These are phyloP conservation scores for Nasonia giraulti DNA, from an alignment of 1,140 invertebrate species.

Conservation along the genomic window DNA sequence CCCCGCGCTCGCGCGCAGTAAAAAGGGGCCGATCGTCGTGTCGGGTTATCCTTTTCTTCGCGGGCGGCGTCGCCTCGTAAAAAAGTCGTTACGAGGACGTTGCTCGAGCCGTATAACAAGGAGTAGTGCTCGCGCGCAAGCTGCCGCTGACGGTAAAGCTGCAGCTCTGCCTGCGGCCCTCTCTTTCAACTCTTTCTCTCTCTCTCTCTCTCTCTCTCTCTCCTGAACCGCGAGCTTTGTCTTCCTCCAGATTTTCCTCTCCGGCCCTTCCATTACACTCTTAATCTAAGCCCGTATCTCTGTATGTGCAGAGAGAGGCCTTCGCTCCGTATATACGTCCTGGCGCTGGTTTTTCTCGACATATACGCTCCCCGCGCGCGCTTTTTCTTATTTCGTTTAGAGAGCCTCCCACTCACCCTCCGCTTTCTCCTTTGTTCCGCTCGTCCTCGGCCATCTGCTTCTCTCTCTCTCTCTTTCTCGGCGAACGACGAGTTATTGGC, in stretches of 20 bases:
- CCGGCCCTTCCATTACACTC: neutral
- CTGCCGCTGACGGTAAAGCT: constrained; percentile 53
- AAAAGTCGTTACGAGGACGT: constrained; percentile 46
- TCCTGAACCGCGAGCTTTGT: neutral
- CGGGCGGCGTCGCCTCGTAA: constrained; percentile 24
- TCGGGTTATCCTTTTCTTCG: neutral
- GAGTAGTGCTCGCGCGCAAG: constrained; percentile 27
- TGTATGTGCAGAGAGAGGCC: neutral
- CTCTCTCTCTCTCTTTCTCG: constrained; percentile 42
- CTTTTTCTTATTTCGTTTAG: neutral
- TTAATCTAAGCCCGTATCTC: neutral
- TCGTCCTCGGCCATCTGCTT: no score
- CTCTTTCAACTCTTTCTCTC: no score
- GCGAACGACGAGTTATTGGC: constrained; percentile 59
- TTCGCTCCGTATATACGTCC: neutral
- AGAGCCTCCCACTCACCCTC: no score
- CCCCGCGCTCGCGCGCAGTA: neutral
- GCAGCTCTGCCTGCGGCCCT: neutral
- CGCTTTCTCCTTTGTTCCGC: no score
- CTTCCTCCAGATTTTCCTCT: constrained; percentile 4
- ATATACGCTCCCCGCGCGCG: neutral
- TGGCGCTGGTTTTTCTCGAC: neutral
- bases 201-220: neutral
- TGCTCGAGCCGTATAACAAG: constrained; percentile 32
- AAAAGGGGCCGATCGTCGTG: constrained; percentile 14